phyloP scores from a whole-genome alignment of 2,113 vertebrate genomes.

The Genyomyrus donnyi region DNA sequence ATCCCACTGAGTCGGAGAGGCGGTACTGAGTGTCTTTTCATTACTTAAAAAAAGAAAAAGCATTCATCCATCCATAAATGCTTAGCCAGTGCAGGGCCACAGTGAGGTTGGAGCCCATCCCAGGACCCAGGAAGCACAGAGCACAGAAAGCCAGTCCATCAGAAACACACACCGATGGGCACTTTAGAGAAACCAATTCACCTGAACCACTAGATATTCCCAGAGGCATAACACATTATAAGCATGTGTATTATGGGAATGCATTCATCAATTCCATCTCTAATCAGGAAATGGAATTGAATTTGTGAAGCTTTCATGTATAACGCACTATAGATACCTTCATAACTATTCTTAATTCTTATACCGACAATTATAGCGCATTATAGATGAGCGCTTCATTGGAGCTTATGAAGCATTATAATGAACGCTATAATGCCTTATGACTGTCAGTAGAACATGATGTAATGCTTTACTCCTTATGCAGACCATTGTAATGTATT shows the following conservation, averaged over 20 bases:
- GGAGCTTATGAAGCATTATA: not conserved
- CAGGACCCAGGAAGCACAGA: not conserved
- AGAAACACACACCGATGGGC: not conserved
- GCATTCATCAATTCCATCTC: not conserved
- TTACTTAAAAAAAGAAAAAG: not conserved
- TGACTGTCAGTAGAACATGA: not conserved
- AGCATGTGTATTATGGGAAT: not conserved
- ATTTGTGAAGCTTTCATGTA: not conserved
- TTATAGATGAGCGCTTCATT: not conserved
- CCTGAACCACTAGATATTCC: not conserved
- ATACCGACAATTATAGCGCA: not conserved
- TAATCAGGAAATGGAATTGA: too few species aligned
- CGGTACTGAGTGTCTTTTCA: not conserved
- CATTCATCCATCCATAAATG: not conserved
- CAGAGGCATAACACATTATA: not conserved
- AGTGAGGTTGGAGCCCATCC: not conserved
- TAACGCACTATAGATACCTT: not conserved
- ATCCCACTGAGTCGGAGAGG: not conserved
- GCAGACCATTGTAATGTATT: not conserved
- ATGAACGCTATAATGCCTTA: not conserved
- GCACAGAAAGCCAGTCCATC: not conserved
- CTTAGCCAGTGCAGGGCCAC: not conserved
- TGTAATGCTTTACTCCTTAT: not conserved
- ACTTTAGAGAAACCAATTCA: not conserved
- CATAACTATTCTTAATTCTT: not conserved